A percentile compares a stretch with the other conserved stretches of the same genome.
Conservation (phyloP, 2,113 vertebrate species). For the Podilymbus podiceps region DNA sequence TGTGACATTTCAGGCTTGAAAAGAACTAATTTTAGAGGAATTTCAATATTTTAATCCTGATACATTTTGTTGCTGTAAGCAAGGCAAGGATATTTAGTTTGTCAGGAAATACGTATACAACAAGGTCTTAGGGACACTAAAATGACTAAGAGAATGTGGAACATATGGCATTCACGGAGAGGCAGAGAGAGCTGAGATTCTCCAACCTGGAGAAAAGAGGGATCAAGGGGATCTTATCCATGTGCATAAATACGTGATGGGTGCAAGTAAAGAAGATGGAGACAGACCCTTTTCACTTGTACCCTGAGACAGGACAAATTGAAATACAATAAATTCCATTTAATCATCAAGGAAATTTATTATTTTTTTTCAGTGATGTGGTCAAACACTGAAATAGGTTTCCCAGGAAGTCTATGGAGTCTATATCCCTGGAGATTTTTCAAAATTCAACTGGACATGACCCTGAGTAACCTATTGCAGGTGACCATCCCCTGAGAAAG, state of each 20-base stretch:
- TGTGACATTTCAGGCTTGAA: background rate
- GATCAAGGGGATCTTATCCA: background rate
- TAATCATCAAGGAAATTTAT: background rate
- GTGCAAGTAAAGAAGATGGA: background rate
- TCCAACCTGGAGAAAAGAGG: background rate
- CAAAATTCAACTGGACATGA: background rate
- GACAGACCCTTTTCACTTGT: background rate
- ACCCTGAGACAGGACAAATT: background rate
- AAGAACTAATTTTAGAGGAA: background rate
- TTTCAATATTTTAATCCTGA: background rate
- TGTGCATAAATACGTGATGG: background rate
- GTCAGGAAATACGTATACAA: background rate
- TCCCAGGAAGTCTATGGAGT: background rate
- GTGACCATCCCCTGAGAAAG: background rate
- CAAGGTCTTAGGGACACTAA: background rate
- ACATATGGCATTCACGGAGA: background rate
- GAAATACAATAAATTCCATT: background rate
- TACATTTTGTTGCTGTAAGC: background rate
- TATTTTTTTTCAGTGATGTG: background rate
- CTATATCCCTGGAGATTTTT: background rate
- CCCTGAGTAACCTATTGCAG: background rate
- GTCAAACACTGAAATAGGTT: background rate
- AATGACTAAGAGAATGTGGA: background rate
- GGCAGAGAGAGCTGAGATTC: background rate
- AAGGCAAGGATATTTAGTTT: background rate